phyloP scores from a whole-genome alignment of 2,888 invertebrate genomes.

The Volucella inflata region DNA sequence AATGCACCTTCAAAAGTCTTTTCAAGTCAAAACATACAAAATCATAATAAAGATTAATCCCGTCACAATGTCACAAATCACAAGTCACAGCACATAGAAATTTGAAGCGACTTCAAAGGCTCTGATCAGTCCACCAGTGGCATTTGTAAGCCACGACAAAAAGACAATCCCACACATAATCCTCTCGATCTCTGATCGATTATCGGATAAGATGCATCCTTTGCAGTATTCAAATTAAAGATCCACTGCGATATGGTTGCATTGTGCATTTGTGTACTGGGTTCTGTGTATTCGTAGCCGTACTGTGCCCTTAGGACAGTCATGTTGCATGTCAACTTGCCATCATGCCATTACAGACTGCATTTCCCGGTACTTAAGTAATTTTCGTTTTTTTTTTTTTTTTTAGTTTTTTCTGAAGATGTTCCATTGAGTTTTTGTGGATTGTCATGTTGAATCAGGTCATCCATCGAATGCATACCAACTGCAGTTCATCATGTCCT shows the following conservation, averaged over 20 bases:
- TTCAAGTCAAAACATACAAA: not conserved
- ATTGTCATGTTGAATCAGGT: slow-evolving; percentile 73
- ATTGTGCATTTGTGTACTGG: too few species aligned
- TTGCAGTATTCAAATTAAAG: too few species aligned
- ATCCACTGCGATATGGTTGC: too few species aligned
- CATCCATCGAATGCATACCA: slow-evolving; percentile 10
- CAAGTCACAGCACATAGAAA: slow-evolving; percentile 21
- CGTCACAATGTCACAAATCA: slow-evolving; percentile 24
- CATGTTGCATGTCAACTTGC: slow-evolving; percentile 71
- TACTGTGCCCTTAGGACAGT: slow-evolving; percentile 2
- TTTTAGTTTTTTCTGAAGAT: not conserved
- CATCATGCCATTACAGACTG: slow-evolving; percentile 35
- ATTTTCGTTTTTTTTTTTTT: too few species aligned
- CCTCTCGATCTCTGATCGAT: slow-evolving; percentile 66
- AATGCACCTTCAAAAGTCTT: too few species aligned
- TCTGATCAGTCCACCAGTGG: not conserved
- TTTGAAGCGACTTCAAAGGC: slow-evolving; percentile 65
- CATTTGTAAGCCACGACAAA: not conserved
- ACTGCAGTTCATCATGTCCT: not conserved
- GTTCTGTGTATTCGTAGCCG: not conserved
- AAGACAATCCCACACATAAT: slow-evolving; percentile 39
- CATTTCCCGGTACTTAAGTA: slow-evolving; percentile 62
- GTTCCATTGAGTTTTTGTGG: slow-evolving; percentile 23
- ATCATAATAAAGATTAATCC: slow-evolving; percentile 52
- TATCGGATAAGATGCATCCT: slow-evolving; percentile 55